Evolutionary conservation across 2,888 invertebrate genomes (phyloP).

Genomic region (Flexamia atlantica): DNA sequence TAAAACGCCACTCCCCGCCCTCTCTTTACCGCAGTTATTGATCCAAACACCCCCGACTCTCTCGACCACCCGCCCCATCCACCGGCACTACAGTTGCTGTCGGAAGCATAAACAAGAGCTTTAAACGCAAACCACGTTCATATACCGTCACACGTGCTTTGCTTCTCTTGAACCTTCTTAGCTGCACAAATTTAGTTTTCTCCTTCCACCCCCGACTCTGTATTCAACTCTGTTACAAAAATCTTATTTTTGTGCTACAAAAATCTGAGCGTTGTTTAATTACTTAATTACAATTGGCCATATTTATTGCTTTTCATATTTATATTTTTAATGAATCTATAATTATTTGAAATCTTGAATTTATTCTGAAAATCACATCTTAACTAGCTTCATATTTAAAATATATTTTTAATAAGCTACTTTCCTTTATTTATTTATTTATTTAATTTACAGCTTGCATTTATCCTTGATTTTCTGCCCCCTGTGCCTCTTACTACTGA

Average conservation of each 20-base stretch:
- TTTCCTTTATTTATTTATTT: too few species aligned
- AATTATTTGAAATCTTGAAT: too few species aligned
- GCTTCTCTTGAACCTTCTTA: constrained; percentile 30
- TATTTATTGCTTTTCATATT: too few species aligned
- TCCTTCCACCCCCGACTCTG: neutral
- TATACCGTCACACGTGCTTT: constrained; percentile 30
- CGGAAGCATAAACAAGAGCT: constrained; percentile 42
- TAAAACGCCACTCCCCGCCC: constrained; percentile 46
- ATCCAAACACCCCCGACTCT: constrained; percentile 26
- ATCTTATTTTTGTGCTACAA: neutral
- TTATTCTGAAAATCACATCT: too few species aligned
- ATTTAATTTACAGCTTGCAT: too few species aligned
- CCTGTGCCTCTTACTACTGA: too few species aligned
- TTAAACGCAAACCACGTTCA: constrained; percentile 41
- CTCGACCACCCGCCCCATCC: neutral
- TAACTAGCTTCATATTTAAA: too few species aligned
- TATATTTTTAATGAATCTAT: too few species aligned
- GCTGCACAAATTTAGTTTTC: neutral
- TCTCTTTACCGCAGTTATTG: constrained; percentile 48
- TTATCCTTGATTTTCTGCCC: too few species aligned
- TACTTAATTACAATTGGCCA: too few species aligned
- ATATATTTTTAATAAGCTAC: too few species aligned
- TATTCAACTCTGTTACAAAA: neutral
- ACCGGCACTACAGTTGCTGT: constrained; percentile 12
- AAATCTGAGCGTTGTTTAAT: too few species aligned